phyloP scores from a whole-genome alignment of 2,888 invertebrate genomes.

The Caenorhabditis angaria region DNA sequence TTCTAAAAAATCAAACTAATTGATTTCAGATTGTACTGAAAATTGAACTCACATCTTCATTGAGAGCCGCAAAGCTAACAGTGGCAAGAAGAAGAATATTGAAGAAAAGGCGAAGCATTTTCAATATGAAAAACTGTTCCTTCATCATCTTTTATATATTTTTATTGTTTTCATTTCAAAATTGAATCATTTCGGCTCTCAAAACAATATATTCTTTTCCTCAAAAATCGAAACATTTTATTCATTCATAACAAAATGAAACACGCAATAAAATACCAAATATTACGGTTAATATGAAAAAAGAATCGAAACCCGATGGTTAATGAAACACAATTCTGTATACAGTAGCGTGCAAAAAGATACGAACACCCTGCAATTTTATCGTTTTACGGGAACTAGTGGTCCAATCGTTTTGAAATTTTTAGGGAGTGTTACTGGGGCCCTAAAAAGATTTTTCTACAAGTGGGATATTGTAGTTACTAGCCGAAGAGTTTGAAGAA shows the following conservation, averaged over 20 bases:
- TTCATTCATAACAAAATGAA: background rate
- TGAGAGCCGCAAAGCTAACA: background rate
- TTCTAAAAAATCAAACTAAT: conserved; percentile 12
- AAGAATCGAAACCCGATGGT: background rate
- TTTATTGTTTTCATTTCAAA: background rate
- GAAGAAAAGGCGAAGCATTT: conserved; percentile 2
- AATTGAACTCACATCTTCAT: conserved; percentile 7
- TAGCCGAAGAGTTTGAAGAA: too few relatives aligned
- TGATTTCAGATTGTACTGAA: too few relatives aligned
- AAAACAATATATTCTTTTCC: too few relatives aligned
- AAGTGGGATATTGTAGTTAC: too few relatives aligned
- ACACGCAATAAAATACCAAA: background rate
- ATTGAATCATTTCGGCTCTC: background rate
- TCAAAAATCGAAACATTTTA: background rate
- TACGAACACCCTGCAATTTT: too few relatives aligned
- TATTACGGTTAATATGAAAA: background rate
- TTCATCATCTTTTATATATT: background rate
- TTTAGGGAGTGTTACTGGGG: too few relatives aligned
- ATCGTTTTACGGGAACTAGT: too few relatives aligned
- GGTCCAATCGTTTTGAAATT: too few relatives aligned
- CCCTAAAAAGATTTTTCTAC: too few relatives aligned
- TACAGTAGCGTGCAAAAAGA: too few relatives aligned
- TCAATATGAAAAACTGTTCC: conserved; percentile 5
- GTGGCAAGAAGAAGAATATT: background rate
- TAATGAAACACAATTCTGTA: background rate